Evolutionary conservation across 1,140 invertebrate species (phyloP), one percentile per base, ranked within the genome.

Genomic region (Diprion similis): DNA sequence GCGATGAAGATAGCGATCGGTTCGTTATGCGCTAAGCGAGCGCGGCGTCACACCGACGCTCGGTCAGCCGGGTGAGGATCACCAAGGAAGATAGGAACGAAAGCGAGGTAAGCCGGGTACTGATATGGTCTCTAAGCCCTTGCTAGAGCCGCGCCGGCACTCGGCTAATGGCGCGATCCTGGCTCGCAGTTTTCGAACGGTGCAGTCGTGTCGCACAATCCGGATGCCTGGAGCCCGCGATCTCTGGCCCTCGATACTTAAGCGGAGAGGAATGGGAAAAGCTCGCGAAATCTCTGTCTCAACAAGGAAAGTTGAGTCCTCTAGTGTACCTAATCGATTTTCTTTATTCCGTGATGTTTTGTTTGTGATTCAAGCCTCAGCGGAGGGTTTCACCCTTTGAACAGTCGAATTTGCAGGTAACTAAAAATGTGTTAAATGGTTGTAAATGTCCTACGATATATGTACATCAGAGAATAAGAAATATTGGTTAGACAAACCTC

Each of bases 1-100:
- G 68, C 78, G 79, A 84, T 83, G 81, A 78, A 82, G 83, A 84
- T 85, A 84, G 79, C 78, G 76, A 84, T 85, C 80, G 78, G 77
- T 79, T 83, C 81, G 81, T 83, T 83, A 82, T 78, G 81, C 0
- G 67, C 45, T 17, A 71, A 48, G 68, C 51, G n/a, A 15, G 11
- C 51, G 11, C 8, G 11, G 11, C 45, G n/a, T 4, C 47, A 65
- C 48, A 68, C 70, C 70, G 71, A 59, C 47, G 13, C 9, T n/a
- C 17, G 11, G 15, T 71, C 15, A 48, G 59, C 15, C 24, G 24
- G 24, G 24, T 65, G 19, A 78, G 78, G 81, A 83, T 83, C 81
- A 77, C 72, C n/a, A 65, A 66, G 75, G 76, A 76, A 81, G 83
- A 82, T 81, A 80, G 78, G 79, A 79, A 82, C 51, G 78, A 80